Percentiles rank a stretch among this genome's conserved stretches.
Conservation (phyloP, 2,113 vertebrate genomes). For the Oxygymnocypris stewartii region DNA sequence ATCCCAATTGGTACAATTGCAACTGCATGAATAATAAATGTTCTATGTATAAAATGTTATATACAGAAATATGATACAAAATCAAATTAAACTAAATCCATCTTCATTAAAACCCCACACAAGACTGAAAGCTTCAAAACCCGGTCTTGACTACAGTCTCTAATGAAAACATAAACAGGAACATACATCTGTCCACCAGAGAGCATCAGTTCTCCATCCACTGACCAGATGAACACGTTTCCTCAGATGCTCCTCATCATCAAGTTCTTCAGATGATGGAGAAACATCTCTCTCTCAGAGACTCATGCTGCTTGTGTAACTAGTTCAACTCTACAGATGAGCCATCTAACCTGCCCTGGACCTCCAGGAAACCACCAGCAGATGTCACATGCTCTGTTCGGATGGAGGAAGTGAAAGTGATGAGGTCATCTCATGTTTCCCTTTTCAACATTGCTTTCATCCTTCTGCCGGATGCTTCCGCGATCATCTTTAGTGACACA, state of each 20-base stretch:
- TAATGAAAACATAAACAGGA: not conserved
- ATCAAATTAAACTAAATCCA: too few species aligned
- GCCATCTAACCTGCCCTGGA: not conserved
- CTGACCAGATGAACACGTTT: not conserved
- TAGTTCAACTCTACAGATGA: not conserved
- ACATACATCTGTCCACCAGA: not conserved
- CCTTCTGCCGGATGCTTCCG: not conserved
- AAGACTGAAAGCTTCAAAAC: too few species aligned
- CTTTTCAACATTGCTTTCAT: not conserved
- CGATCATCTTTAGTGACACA: not conserved
- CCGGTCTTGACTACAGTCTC: too few species aligned
- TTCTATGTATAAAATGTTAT: too few species aligned
- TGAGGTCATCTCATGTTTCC: slow-evolving; percentile 1
- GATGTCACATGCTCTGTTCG: not conserved
- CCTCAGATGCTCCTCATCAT: not conserved
- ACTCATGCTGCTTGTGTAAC: not conserved
- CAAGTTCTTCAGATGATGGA: not conserved
- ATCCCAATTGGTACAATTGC: too few species aligned
- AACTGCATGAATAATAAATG: too few species aligned
- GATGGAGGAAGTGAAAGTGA: slow-evolving; percentile 40
- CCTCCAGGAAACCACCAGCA: not conserved
- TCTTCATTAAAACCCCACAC: too few species aligned
- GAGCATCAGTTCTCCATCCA: not conserved
- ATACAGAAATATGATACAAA: too few species aligned
- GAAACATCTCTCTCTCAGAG: not conserved